These are phyloP conservation scores for Acestrorhynchus altus DNA, from an alignment of 2,797 vertebrate genomes.

Conservation along the genomic window DNA sequence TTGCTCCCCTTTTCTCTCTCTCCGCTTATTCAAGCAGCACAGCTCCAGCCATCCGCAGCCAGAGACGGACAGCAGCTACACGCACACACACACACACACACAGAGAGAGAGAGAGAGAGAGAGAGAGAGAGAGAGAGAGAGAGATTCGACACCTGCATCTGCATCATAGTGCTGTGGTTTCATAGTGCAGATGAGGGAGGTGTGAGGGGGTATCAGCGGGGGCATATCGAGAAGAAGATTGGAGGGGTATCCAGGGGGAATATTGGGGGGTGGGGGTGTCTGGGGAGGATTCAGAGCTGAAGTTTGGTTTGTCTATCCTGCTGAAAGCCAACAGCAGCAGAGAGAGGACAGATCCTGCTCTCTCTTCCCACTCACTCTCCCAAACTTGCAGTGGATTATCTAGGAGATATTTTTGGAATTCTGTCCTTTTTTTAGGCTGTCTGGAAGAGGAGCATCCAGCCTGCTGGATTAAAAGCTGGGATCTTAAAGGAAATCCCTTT, in stretches of 20 bases:
- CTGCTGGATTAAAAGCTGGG: constrained; percentile 70
- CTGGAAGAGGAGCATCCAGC: constrained; percentile 39
- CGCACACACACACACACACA: background rate
- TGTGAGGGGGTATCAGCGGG: too few species aligned
- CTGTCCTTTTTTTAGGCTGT: too few species aligned
- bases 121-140: background rate
- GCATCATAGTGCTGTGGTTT: constrained; percentile 14
- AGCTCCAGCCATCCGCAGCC: background rate
- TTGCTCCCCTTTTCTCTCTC: background rate
- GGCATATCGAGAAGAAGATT: too few species aligned
- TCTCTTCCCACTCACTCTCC: background rate
- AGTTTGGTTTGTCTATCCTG: too few species aligned
- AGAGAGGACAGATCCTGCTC: background rate
- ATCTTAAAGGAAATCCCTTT: constrained; percentile 49
- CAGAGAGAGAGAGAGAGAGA: too few species aligned
- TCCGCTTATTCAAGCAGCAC: background rate
- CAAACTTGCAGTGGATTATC: constrained; percentile 71
- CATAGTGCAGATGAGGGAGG: too few species aligned
- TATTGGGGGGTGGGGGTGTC: too few species aligned
- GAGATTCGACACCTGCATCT: constrained; percentile 37
- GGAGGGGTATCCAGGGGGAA: too few species aligned
- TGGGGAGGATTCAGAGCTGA: too few species aligned
- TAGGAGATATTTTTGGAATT: constrained; percentile 67
- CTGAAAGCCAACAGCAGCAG: too few species aligned
- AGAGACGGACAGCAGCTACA: constrained; percentile 11